Conservation (phyloP, 2,113 vertebrate genomes). For the Octodon degus region DNA sequence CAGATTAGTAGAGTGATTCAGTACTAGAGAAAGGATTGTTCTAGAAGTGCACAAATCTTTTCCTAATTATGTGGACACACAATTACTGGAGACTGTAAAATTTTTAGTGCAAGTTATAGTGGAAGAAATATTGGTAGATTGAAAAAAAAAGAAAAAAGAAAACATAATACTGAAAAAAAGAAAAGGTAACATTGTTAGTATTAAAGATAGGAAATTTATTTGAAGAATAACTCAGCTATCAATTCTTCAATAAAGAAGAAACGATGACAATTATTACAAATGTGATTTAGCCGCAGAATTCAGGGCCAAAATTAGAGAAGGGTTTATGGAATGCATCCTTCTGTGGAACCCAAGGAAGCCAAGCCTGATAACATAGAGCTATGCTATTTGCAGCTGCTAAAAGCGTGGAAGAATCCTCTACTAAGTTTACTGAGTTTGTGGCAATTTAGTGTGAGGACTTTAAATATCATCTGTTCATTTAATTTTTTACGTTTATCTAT, state of each 20-base stretch:
- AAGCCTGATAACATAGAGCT: no score
- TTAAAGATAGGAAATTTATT: background rate
- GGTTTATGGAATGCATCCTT: rapidly evolving
- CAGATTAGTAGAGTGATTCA: background rate
- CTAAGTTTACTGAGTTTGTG: rapidly evolving
- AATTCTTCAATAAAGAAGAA: background rate
- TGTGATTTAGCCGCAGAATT: rapidly evolving
- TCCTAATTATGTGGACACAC: background rate
- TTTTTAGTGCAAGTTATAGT: background rate
- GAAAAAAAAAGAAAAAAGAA: background rate
- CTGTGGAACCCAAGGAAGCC: background rate
- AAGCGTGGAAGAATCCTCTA: background rate
- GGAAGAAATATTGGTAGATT: background rate
- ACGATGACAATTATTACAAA: no score
- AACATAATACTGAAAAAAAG: background rate
- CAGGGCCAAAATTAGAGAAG: background rate
- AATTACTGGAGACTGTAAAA: background rate
- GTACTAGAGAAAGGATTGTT: background rate
- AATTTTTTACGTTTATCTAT: no score
- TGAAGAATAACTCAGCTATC: background rate
- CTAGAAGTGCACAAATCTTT: background rate
- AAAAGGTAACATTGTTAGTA: background rate
- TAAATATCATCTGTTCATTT: background rate
- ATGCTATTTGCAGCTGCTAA: background rate
- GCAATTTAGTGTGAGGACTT: background rate